Conservation (phyloP, 1,140 invertebrate species). For the Heliothis subflexa region DNA sequence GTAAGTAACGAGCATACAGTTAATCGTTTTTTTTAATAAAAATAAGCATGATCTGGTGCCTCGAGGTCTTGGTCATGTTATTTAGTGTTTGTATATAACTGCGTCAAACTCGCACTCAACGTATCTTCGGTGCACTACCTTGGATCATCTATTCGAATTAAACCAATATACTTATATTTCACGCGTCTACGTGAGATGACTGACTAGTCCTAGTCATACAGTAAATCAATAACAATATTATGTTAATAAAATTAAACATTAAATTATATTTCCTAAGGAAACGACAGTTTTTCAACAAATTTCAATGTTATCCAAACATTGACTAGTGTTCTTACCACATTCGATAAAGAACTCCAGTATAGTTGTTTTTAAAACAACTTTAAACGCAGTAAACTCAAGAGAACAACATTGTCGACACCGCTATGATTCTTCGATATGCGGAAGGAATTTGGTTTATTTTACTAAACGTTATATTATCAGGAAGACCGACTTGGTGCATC, state of each 20-base stretch:
- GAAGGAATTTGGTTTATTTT: neutral
- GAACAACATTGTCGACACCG: neutral
- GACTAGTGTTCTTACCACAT: neutral
- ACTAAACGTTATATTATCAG: neutral
- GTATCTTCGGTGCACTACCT: no score
- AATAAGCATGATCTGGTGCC: neutral
- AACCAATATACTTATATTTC: no score
- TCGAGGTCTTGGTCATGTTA: no score
- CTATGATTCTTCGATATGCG: neutral
- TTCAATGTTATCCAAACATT: constrained; percentile 20
- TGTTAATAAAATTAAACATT: neutral
- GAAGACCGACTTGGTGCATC: neutral
- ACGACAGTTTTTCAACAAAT: neutral
- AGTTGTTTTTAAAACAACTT: neutral
- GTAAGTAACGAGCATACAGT: neutral
- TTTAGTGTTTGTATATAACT: no score
- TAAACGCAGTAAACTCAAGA: neutral
- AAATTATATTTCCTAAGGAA: neutral
- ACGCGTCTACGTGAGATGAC: no score
- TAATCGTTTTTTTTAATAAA: neutral
- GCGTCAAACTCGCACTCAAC: no score
- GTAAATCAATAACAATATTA: neutral
- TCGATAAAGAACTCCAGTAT: neutral
- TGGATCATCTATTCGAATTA: no score
- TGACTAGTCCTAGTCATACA: no score